A percentile compares a stretch with the other conserved stretches of the same genome.
These are phyloP conservation scores for Sebastiscus tertius DNA, from an alignment of 2,797 vertebrate genomes.

Conservation along the genomic window DNA sequence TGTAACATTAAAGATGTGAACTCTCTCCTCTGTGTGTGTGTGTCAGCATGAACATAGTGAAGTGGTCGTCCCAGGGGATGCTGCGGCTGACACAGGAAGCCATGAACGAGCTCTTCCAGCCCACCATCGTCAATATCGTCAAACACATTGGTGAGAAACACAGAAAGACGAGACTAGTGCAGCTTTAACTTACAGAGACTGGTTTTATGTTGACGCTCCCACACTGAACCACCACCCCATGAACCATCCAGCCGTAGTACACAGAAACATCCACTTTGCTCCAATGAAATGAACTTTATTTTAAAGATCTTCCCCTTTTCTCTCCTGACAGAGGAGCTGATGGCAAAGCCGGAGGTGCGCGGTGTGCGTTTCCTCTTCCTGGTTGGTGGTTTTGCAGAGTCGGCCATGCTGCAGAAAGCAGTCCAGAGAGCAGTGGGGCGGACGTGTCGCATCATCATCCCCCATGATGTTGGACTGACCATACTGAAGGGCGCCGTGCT, in stretches of 20 bases:
- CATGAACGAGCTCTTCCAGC: conserved; percentile 96
- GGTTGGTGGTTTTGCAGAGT: conserved; percentile 96
- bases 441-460: conserved; percentile 91
- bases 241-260: not conserved
- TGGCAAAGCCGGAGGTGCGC: conserved; percentile 88
- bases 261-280: not conserved
- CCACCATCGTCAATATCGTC: conserved; percentile 91
- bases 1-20: not conserved
- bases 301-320: not conserved
- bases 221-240: not conserved
- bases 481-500: conserved; percentile 96
- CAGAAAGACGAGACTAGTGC: not conserved
- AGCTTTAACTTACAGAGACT: not conserved
- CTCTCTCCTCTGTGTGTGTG: conserved; percentile 17
- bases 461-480: conserved; percentile 95
- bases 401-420: conserved; percentile 90
- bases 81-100: conserved; percentile 92
- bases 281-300: not conserved
- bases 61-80: conserved; percentile 99
- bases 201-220: not conserved
- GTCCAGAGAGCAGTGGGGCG: conserved; percentile 87
- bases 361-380: conserved; percentile 94
- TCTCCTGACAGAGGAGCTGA: conserved; percentile 81
- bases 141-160: conserved; percentile 90
- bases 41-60: conserved; percentile 92